Conservation (phyloP, 2,888 invertebrate genomes). For the Asteroscopus sphinx region DNA sequence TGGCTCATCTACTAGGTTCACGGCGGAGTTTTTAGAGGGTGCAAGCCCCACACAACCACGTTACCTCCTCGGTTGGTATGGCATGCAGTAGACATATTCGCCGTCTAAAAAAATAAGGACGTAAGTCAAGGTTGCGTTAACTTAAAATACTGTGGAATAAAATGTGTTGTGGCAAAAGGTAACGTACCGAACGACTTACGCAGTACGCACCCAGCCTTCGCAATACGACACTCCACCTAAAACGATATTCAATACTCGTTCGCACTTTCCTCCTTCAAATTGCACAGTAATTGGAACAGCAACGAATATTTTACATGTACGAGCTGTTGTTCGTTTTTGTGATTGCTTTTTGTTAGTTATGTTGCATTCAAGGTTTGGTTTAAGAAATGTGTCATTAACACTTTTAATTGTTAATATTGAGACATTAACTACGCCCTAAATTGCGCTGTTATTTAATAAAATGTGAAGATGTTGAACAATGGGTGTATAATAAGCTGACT, state of each 20-base stretch:
- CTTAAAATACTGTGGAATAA: conserved; percentile 39
- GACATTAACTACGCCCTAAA: conserved; percentile 20
- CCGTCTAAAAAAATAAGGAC: too few species aligned
- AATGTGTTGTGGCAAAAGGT: conserved; percentile 37
- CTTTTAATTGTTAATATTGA: conserved; percentile 48
- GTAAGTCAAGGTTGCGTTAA: conserved; percentile 22
- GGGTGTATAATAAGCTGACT: conserved; percentile 1
- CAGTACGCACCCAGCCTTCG: conserved; percentile 55
- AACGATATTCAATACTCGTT: conserved; percentile 59
- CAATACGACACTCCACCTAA: conserved; percentile 43
- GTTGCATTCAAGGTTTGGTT: conserved; percentile 45
- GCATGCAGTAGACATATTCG: too few species aligned
- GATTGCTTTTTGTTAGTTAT: conserved; percentile 31
- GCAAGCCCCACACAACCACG: too few species aligned
- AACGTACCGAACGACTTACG: conserved; percentile 44
- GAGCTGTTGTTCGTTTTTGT: conserved; percentile 35
- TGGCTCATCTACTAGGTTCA: too few species aligned
- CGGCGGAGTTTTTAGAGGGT: too few species aligned
- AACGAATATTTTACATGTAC: conserved; percentile 46
- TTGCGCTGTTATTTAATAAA: conserved; percentile 16
- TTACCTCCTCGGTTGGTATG: too few species aligned
- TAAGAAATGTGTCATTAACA: conserved; percentile 54
- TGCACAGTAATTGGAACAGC: conserved; percentile 50
- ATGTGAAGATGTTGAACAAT: conserved; percentile 12
- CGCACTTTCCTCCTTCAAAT: conserved; percentile 45